Base-by-base conservation (phyloP, 2,888 invertebrate genomes). In the Nephrocerus scutellatus region DNA sequence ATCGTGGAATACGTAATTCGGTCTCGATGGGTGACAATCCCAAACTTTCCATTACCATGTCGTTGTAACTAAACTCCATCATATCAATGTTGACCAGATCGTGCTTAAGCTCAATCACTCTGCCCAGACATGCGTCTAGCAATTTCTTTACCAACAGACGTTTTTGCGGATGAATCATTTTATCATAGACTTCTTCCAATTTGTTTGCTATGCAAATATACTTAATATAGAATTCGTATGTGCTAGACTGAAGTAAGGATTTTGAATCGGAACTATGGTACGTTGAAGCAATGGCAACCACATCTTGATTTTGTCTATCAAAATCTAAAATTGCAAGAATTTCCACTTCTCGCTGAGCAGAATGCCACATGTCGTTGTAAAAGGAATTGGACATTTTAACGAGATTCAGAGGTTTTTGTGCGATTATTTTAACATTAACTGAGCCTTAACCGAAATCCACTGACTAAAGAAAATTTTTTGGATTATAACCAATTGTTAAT, bases 111-210 rank as follows among this genome's bases (percentile, higher is more conserved):
- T 96, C 95, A 20, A 93, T 70, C 26, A 92, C 71, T 43, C 93
- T 74, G 2, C 92, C 92, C 38, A 92, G 71, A 26, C 80, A 78
- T 0, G 81, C 76, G 56, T 90, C 87, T 3, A 91, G 60, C 3
- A 86, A 59, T 47, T 80, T 75, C 1, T 65, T 57, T 2, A 93
- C 74, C n/a, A 93, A 71, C 32, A 82, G 62, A 20, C 91, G 73
- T 63, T 95, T 95, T 63, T 96, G 95, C 0, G 95, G 93, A 62
- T 95, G 95, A 24, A 92, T 72, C 53, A 91, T 75, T 70, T 92
- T 92, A 56, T 95, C 93, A 54, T 92, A 88, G 43, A 88, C 84
- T 39, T 79, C 72, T 54, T 88, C 83, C 21, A 93, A 62, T 52
- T 76, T 77, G 48, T 84, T 79, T 15, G 84, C 74, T 1, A 86